These are phyloP conservation scores for Aurelia aurita complex sp. Pacific DNA, from an alignment of 30 jellyfish, hydroid and myxozoan species.

Conservation along the genomic window DNA sequence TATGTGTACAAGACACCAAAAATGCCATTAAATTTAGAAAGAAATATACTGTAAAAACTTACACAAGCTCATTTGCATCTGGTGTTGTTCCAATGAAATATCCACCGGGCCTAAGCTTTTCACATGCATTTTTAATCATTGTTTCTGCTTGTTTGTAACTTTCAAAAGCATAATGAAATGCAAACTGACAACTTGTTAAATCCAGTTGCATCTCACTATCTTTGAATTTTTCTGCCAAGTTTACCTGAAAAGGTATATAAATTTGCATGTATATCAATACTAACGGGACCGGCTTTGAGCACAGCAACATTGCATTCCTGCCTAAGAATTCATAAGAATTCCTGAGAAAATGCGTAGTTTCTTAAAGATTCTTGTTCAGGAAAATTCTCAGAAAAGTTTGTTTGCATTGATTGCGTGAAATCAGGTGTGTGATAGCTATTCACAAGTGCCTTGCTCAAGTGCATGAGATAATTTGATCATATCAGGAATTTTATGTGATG, in stretches of 20 bases:
- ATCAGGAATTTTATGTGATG: too few species aligned
- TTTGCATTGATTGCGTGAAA: too few species aligned
- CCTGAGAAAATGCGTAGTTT: too few species aligned
- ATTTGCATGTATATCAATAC: background rate
- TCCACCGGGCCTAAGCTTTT: constrained; percentile 94
- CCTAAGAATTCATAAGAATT: too few species aligned
- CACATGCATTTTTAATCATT: constrained; percentile 96
- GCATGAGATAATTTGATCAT: too few species aligned
- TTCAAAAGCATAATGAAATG: constrained; percentile 97
- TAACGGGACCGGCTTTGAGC: too few species aligned
- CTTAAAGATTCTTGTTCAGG: too few species aligned
- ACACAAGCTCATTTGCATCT: constrained; percentile 95
- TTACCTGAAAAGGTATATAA: constrained; percentile 52
- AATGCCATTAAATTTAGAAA: background rate
- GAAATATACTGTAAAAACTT: constrained; percentile 33
- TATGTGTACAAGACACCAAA: too few species aligned
- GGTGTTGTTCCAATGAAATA: constrained; percentile 98
- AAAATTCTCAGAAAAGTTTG: too few species aligned
- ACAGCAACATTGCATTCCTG: too few species aligned
- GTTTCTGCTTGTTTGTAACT: constrained; percentile 93
- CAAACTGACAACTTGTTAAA: constrained; percentile 98
- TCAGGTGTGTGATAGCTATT: too few species aligned
- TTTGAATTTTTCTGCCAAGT: constrained; percentile 64
- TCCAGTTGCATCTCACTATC: constrained; percentile 80
- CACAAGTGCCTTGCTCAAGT: too few species aligned